Evolutionary conservation across 1,140 invertebrate genomes (phyloP).

Genomic region (Lordiphosa mommai): DNA sequence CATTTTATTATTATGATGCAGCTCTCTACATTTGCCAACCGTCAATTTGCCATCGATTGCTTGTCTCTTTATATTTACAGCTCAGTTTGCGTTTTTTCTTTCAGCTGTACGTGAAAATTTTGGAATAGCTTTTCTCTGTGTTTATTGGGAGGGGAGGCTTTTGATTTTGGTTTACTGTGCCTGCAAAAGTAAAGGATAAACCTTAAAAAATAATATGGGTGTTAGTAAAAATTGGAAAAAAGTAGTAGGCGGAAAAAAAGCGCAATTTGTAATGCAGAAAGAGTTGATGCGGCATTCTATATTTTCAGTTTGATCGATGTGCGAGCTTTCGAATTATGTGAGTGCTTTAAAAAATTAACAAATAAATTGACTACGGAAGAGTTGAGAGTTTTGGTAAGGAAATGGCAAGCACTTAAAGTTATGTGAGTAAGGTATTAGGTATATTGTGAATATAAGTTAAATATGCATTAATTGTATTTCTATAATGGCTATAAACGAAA

Average conservation of each 20-base stretch:
- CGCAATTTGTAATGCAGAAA: slow-evolving; percentile 55
- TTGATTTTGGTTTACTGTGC: slow-evolving; percentile 75
- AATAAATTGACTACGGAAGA: slow-evolving; percentile 27
- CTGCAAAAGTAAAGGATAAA: slow-evolving; percentile 80
- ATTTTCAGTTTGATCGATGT: background rate
- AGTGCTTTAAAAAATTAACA: slow-evolving; percentile 29
- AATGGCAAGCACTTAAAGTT: slow-evolving; percentile 2
- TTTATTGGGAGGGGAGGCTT: slow-evolving; percentile 1
- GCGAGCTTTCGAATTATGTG: slow-evolving; percentile 8
- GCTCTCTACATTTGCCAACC: slow-evolving; percentile 56
- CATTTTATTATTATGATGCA: slow-evolving; percentile 36
- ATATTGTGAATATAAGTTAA: too few species aligned
- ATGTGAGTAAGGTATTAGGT: too few species aligned
- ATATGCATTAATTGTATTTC: too few species aligned
- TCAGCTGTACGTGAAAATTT: slow-evolving; percentile 68
- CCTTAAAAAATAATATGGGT: slow-evolving; percentile 80
- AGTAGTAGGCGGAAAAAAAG: slow-evolving; percentile 77
- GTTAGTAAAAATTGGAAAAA: slow-evolving; percentile 80
- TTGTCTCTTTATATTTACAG: slow-evolving; percentile 66
- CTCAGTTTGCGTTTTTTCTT: slow-evolving; percentile 61
- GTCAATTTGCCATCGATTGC: slow-evolving; percentile 57
- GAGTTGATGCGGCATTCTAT: slow-evolving; percentile 15
- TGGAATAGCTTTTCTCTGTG: slow-evolving; percentile 38
- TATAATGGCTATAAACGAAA: too few species aligned
- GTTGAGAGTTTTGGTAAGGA: too few species aligned